Conservation (phyloP, 2,888 invertebrate genomes). For the Deilephila elpenor region DNA sequence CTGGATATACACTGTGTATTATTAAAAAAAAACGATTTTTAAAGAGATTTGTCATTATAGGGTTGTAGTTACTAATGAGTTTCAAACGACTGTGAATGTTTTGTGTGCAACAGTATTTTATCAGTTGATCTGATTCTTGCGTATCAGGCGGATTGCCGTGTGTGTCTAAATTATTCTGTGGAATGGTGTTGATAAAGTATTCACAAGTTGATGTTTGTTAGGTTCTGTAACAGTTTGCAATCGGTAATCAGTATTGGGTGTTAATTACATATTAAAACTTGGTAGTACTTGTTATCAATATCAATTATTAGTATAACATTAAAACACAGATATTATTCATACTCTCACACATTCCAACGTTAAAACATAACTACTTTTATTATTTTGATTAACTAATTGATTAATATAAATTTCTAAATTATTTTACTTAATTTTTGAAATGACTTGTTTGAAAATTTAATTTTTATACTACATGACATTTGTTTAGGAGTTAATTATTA, state of each 20-base stretch:
- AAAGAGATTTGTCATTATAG: too few species aligned
- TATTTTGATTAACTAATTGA: neutral
- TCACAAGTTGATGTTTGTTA: too few species aligned
- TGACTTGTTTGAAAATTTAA: too few species aligned
- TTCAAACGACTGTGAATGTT: neutral
- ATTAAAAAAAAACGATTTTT: too few species aligned
- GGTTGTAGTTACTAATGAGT: neutral
- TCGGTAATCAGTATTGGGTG: neutral
- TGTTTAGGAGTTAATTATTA: neutral
- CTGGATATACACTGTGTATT: too few species aligned
- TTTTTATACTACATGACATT: neutral
- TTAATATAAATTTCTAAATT: neutral
- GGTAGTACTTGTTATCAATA: neutral
- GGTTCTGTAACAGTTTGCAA: neutral
- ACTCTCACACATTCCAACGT: neutral
- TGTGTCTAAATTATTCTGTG: neutral
- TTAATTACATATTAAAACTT: neutral
- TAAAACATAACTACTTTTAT: neutral
- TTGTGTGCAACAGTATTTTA: neutral
- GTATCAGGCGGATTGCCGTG: neutral
- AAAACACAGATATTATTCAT: neutral
- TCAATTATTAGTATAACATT: neutral
- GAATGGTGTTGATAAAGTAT: neutral
- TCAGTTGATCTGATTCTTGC: slow-evolving; percentile 11
- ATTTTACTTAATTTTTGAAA: too few species aligned